Percentiles rank a stretch among this genome's conserved stretches.
These are phyloP conservation scores for Nycticebus coucang DNA, from an alignment of 2,113 vertebrate genomes.

Conservation along the genomic window DNA sequence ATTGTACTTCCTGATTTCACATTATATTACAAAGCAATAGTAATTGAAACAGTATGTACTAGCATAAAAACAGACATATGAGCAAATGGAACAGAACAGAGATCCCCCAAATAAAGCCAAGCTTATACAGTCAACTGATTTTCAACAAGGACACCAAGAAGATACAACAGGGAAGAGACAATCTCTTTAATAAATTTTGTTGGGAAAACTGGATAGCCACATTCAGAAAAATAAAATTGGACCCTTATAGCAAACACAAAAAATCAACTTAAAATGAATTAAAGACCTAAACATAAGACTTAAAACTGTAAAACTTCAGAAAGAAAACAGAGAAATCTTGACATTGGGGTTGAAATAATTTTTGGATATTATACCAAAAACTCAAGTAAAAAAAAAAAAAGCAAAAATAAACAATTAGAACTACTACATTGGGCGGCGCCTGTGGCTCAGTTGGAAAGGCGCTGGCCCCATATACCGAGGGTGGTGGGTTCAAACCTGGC, in stretches of 20 bases:
- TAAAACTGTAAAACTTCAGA: background rate
- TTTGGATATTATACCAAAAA: background rate
- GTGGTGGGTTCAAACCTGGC: no score
- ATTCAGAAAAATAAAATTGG: background rate
- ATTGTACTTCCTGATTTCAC: background rate
- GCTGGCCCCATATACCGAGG: no score
- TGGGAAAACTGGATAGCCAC: background rate
- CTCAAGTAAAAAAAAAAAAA: background rate
- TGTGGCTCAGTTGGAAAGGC: no score
- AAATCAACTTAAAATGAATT: background rate
- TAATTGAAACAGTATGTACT: background rate
- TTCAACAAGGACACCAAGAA: background rate
- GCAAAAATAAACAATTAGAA: background rate
- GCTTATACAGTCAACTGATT: background rate
- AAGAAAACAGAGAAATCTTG: background rate
- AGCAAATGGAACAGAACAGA: background rate
- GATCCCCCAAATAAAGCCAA: background rate
- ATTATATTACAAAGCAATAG: background rate
- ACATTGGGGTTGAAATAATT: background rate
- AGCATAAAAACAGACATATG: background rate
- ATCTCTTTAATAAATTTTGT: background rate
- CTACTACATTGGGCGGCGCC: no score
- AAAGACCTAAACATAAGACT: background rate
- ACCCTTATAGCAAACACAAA: background rate
- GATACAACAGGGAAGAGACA: background rate